These are phyloP conservation scores for Mantis religiosa DNA, from an alignment of 2,888 invertebrate species.

Conservation along the genomic window DNA sequence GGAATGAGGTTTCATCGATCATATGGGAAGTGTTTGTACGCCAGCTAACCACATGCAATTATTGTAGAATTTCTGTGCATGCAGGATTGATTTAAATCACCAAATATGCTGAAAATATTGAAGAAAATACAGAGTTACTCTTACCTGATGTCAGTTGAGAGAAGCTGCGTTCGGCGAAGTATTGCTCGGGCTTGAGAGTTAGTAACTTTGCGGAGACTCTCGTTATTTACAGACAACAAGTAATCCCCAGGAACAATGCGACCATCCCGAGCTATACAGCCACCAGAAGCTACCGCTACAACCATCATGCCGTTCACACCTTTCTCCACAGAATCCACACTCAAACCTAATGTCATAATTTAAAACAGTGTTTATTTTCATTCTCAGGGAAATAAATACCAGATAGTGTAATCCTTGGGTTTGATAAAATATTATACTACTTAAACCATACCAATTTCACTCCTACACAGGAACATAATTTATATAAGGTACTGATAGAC, in stretches of 20 bases:
- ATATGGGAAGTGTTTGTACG: too few species aligned
- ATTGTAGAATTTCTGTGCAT: not conserved
- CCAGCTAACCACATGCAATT: too few species aligned
- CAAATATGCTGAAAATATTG: not conserved
- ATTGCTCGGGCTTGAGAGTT: slow-evolving; percentile 56
- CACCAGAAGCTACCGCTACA: slow-evolving; percentile 45
- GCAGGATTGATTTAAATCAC: not conserved
- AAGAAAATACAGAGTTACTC: not conserved
- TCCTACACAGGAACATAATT: too few species aligned
- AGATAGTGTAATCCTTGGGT: not conserved
- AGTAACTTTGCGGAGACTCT: slow-evolving; percentile 52
- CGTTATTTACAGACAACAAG: slow-evolving; percentile 54
- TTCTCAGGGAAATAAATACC: too few species aligned
- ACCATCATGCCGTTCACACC: slow-evolving; percentile 52
- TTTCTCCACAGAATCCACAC: slow-evolving; percentile 53
- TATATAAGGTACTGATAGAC: too few species aligned
- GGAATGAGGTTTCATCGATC: too few species aligned
- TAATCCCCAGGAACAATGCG: slow-evolving; percentile 55
- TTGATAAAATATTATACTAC: too few species aligned
- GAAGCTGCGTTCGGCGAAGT: slow-evolving; percentile 52
- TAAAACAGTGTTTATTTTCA: not conserved
- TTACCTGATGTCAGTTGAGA: slow-evolving; percentile 55
- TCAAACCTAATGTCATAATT: slow-evolving; percentile 46
- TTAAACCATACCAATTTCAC: too few species aligned
- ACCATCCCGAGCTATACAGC: slow-evolving; percentile 55